Base-by-base conservation (phyloP, 1,140 invertebrate species). In the Holotrichia oblita region DNA sequence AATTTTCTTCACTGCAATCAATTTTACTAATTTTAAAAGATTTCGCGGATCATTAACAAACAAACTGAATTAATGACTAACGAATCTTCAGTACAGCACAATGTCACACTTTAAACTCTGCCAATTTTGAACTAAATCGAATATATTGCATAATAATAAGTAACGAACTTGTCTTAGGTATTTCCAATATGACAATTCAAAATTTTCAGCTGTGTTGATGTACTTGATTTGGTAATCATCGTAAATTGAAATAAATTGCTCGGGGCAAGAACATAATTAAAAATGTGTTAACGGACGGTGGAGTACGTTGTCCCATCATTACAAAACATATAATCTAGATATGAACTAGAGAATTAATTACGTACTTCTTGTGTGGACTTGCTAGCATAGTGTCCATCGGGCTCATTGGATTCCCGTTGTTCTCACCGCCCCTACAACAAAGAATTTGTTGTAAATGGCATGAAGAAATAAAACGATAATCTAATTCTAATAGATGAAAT, bases 351-450 rank as follows among this genome's bases (percentile, higher is more conserved):
- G 22, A 76, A 42, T 24, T 76, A 44, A 22, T 79, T 80, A 85
- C 85, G 78, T 85, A 85, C 85, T 85, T 83, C 76, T 83, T 82
- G 82, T 82, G 84, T 75, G 81, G 82, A 76, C 82, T 81, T 79
- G 78, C 61, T 76, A 81, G 69, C 76, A 81, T 82, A 80, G 79
- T 84, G 78, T 83, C 84, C 80, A 81, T 81, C 78, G 79, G 73
- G 64, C 79, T 80, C 79, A 84, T 81, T 76, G 82, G 80, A 80
- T 85, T 85, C 61, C 84, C 85, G 82, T 85, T 85, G 82, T 82
- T 81, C 81, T 84, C 85, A 81, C 80, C 79, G 81, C 82, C 80
- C 84, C 85, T 85, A 84, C 81, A 84, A 85, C 81, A 84, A 81
- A 83, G 76, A 80, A 73, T 55, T 73, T 78, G 69, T 73, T 78